Percentiles rank a stretch among this genome's conserved stretches.
Conservation (phyloP, 2,797 vertebrate genomes). For the Okamejei kenojei region DNA sequence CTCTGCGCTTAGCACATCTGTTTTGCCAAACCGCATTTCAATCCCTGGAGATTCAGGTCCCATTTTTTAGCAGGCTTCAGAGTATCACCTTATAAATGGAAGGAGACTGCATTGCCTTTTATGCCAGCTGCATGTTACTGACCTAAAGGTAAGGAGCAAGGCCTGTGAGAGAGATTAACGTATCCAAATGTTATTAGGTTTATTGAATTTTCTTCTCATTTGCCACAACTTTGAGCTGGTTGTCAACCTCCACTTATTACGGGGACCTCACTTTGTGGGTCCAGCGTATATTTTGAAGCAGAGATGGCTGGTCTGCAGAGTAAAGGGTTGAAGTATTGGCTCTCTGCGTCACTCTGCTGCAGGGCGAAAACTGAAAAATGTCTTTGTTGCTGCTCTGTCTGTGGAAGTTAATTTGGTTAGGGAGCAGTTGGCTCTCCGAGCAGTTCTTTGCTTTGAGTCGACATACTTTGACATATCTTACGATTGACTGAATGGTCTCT, state of each 20-base stretch:
- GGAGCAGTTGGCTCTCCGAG: constrained; percentile 31
- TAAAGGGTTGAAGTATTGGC: not conserved
- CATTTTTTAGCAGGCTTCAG: not conserved
- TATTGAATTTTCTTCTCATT: constrained; percentile 1
- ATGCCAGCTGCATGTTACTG: not conserved
- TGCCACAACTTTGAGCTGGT: not conserved
- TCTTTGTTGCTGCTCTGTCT: constrained; percentile 18
- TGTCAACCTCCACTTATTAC: not conserved
- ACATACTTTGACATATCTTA: constrained; percentile 28
- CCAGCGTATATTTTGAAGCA: not conserved
- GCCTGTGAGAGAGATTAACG: not conserved
- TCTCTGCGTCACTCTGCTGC: constrained; percentile 25
- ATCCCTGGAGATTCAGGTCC: not conserved
- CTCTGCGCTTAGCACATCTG: not conserved
- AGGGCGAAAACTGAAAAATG: constrained; percentile 23
- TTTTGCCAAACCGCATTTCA: constrained; percentile 5
- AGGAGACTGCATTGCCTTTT: not conserved
- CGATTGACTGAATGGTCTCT: constrained; percentile 29
- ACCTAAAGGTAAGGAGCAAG: not conserved
- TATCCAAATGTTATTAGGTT: not conserved
- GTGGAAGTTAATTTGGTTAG: constrained; percentile 28
- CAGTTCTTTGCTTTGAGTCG: constrained; percentile 12
- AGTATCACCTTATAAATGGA: constrained; percentile 10
- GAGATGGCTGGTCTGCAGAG: constrained; percentile 34
- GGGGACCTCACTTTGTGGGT: not conserved